Evolutionary conservation across 2,888 invertebrate genomes (phyloP).

Genomic region (Petrophora chlorosata): DNA sequence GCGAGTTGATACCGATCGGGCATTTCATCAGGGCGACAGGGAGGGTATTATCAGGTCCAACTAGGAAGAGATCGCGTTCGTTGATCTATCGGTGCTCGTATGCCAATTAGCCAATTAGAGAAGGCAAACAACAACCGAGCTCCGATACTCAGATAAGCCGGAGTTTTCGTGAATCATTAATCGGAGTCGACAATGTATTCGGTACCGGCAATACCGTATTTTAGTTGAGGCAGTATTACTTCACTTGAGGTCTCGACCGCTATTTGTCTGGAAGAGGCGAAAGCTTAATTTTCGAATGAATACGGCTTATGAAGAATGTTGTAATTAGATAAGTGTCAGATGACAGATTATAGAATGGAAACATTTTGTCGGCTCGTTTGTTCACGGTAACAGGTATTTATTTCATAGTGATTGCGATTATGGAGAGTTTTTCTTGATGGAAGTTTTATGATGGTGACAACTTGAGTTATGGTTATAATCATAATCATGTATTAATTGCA

Average conservation of each 20-base stretch:
- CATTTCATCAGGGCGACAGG: slow-evolving; percentile 73
- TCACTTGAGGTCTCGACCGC: slow-evolving; percentile 46
- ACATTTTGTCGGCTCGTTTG: slow-evolving; percentile 51
- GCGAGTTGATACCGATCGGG: slow-evolving; percentile 69
- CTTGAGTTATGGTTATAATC: too few relatives aligned
- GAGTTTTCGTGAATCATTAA: slow-evolving; percentile 45
- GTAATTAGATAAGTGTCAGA: slow-evolving; percentile 59
- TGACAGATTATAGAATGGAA: slow-evolving; percentile 58
- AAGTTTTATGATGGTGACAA: neutral
- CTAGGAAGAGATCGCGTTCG: slow-evolving; percentile 75
- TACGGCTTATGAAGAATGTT: slow-evolving; percentile 52
- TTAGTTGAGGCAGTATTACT: too few relatives aligned
- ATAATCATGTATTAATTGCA: too few relatives aligned
- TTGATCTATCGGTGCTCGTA: slow-evolving; percentile 72
- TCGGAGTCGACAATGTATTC: slow-evolving; percentile 32
- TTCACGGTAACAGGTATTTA: slow-evolving; percentile 40
- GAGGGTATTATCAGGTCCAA: slow-evolving; percentile 66
- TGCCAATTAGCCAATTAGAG: slow-evolving; percentile 84
- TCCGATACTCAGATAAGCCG: slow-evolving; percentile 40
- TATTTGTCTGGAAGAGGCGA: slow-evolving; percentile 34
- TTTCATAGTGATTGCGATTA: slow-evolving; percentile 3
- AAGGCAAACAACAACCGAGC: slow-evolving; percentile 60
- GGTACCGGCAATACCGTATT: slow-evolving; percentile 27
- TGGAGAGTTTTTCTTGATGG: neutral
- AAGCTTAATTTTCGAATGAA: slow-evolving; percentile 55